Evolutionary conservation across 1,140 invertebrate species (phyloP).

Genomic region (Maconellicoccus hirsutus): DNA sequence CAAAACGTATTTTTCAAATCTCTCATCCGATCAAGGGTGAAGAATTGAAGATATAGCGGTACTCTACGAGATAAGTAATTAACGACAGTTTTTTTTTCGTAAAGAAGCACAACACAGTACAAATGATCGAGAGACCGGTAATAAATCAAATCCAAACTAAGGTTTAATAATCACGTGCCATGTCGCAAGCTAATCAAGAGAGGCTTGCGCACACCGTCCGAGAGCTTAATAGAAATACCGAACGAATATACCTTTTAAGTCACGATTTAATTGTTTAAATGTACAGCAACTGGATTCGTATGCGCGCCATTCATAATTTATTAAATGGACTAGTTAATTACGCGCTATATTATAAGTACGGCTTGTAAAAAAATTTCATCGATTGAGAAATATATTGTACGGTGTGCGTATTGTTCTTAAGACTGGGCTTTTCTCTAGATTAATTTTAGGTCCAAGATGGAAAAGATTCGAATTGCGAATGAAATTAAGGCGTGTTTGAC

Average conservation of each 20-base stretch:
- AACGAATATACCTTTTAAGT: background rate
- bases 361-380: no score
- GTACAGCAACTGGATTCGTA: background rate
- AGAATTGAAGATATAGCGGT: no score
- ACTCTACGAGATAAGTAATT: background rate
- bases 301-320: background rate
- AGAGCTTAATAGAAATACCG: background rate
- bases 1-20: no score
- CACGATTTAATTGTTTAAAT: background rate
- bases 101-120: background rate
- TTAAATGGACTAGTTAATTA: conserved; percentile 6
- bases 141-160: conserved; percentile 5
- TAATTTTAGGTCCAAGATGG: no score
- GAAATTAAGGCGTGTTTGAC: no score
- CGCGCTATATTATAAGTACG: background rate
- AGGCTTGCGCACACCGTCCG: background rate
- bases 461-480: no score
- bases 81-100: background rate
- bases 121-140: background rate
- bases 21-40: no score
- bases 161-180: background rate
- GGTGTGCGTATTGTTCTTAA: no score
- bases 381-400: no score
- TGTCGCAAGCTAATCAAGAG: conserved; percentile 7
- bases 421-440: no score